These are phyloP conservation scores for Chymomyza costata DNA, from an alignment of 1,140 invertebrate species.

Conservation along the genomic window DNA sequence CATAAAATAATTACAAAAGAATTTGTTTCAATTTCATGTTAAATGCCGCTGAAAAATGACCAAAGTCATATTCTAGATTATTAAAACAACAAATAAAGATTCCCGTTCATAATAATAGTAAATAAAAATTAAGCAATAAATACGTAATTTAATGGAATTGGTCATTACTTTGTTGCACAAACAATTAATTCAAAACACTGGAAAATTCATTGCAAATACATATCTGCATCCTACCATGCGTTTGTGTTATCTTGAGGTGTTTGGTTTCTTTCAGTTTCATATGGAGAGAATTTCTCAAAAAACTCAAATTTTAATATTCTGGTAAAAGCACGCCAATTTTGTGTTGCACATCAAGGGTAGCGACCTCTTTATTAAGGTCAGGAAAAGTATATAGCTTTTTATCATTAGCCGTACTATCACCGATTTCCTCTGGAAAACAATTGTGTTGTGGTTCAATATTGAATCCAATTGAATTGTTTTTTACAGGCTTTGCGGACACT, in stretches of 20 bases:
- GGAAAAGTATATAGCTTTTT: conserved; percentile 7
- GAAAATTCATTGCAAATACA: conserved; percentile 5
- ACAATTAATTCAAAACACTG: conserved; percentile 4
- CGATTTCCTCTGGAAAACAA: too few species aligned
- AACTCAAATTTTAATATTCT: neutral
- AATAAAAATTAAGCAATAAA: conserved; percentile 13
- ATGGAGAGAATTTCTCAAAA: conserved; percentile 5
- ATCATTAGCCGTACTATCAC: too few species aligned
- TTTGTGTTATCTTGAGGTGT: conserved; percentile 2
- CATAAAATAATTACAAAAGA: too few species aligned
- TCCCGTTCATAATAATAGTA: conserved; percentile 50
- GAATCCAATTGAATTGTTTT: conserved; percentile 39
- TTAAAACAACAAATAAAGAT: too few species aligned
- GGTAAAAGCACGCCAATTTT: neutral
- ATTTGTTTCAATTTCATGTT: too few species aligned
- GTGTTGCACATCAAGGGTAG: conserved; percentile 2
- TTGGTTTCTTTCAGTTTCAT: conserved; percentile 3
- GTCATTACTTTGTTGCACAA: conserved; percentile 1
- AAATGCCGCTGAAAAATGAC: too few species aligned
- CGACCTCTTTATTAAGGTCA: conserved; percentile 5
- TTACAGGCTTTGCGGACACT: conserved; percentile 35
- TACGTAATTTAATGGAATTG: conserved; percentile 8
- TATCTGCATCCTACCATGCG: conserved; percentile 1
- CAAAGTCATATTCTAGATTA: too few species aligned
- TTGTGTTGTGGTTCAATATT: conserved; percentile 6